A percentile compares a stretch with the other conserved stretches of the same genome.
Conservation (phyloP, 2,113 vertebrate species). For the Chlamydotis undulata region DNA sequence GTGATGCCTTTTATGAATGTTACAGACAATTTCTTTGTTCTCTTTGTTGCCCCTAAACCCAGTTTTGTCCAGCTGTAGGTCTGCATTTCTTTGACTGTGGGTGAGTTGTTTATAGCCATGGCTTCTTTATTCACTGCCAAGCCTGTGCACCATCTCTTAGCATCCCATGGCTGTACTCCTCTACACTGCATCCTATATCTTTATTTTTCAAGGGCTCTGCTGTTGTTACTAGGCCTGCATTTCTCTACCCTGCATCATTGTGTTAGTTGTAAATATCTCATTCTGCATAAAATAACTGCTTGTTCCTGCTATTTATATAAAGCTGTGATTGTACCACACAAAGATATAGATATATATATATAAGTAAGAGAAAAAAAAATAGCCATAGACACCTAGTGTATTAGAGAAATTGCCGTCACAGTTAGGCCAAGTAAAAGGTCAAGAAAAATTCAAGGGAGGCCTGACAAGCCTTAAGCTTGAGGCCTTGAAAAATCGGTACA, state of each 20-base stretch:
- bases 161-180: conserved; percentile 32
- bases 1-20: not conserved
- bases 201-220: conserved; percentile 7
- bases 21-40: conserved; percentile 54
- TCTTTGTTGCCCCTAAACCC: conserved; percentile 60
- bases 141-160: conserved; percentile 29
- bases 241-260: not conserved
- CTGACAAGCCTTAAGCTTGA: not conserved
- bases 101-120: conserved; percentile 49
- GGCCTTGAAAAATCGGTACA: not conserved
- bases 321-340: not conserved
- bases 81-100: conserved; percentile 57
- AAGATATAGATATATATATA: not conserved
- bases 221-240: not conserved
- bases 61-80: conserved; percentile 57
- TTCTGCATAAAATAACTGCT: conserved; percentile 1
- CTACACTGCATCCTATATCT: not conserved
- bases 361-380: not conserved
- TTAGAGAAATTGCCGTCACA: not conserved
- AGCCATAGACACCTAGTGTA: not conserved
- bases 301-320: not conserved
- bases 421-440: not conserved
- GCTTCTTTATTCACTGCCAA: conserved; percentile 35
- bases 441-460: not conserved
- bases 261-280: conserved; percentile 19